phyloP scores from a whole-genome alignment of 2,888 invertebrate genomes.

The Agrilus mali region DNA sequence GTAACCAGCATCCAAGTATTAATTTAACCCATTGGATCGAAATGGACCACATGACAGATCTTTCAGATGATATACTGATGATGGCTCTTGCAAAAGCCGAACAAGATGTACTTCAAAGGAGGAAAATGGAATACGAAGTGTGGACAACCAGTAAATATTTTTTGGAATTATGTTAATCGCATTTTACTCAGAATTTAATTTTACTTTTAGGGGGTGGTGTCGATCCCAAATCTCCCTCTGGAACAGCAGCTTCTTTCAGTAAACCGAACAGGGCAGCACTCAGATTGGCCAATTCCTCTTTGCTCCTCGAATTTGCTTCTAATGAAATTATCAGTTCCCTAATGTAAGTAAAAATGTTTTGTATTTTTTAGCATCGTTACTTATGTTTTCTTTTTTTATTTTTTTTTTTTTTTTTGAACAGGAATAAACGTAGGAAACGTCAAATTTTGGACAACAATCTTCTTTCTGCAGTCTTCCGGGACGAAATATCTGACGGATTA shows the following conservation, averaged over 20 bases:
- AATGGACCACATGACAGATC: conserved; percentile 48
- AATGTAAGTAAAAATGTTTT: conserved; percentile 22
- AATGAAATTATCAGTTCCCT: conserved; percentile 69
- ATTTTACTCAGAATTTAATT: neutral
- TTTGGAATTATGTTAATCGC: neutral
- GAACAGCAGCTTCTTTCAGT: conserved; percentile 81
- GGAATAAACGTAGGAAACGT: conserved; percentile 50
- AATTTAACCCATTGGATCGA: conserved; percentile 62
- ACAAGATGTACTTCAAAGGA: conserved; percentile 58
- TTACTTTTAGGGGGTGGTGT: conserved; percentile 54
- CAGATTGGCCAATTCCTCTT: conserved; percentile 71
- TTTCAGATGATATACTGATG: conserved; percentile 58
- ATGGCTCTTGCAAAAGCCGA: conserved; percentile 71
- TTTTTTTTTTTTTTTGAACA: conserved; percentile 18
- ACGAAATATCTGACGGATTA: conserved; percentile 62
- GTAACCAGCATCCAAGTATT: conserved; percentile 56
- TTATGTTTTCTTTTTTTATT: neutral
- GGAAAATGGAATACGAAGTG: conserved; percentile 68
- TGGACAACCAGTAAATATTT: conserved; percentile 57
- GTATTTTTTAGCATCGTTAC: no score
- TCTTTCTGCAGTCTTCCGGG: conserved; percentile 43
- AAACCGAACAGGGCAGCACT: conserved; percentile 79
- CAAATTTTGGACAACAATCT: conserved; percentile 58
- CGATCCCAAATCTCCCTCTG: conserved; percentile 75
- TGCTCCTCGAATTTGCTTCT: conserved; percentile 76